phyloP scores from a whole-genome alignment of 2,113 vertebrate species.

The Ptyas mucosa region DNA sequence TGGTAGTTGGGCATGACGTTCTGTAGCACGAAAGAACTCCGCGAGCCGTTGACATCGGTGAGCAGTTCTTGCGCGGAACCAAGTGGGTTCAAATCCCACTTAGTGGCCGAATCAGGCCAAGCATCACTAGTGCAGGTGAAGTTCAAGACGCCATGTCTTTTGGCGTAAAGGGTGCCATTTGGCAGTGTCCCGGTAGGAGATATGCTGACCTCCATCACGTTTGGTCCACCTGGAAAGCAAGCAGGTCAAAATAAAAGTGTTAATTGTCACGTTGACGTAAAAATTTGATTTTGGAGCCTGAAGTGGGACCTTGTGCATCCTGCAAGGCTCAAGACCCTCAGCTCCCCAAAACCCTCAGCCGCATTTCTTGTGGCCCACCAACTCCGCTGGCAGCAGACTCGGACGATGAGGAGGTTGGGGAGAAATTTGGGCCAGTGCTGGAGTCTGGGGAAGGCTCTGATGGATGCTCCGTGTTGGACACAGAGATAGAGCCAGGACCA shows the following conservation, averaged over 20 bases:
- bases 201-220: slow-evolving; percentile 53
- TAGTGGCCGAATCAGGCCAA: slow-evolving; percentile 56
- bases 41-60: background rate
- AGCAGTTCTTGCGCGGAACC: slow-evolving; percentile 31
- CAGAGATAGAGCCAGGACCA: too few species aligned
- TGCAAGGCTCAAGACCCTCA: too few species aligned
- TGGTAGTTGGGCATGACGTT: slow-evolving; percentile 65
- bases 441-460: too few species aligned
- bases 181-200: slow-evolving; percentile 37
- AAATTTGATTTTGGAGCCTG: background rate
- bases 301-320: background rate
- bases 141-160: slow-evolving; percentile 47
- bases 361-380: too few species aligned
- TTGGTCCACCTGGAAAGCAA: slow-evolving; percentile 67
- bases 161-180: slow-evolving; percentile 67
- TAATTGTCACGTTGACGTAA: background rate
- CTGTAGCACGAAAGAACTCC: slow-evolving; percentile 53
- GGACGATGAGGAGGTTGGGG: too few species aligned
- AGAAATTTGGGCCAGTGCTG: too few species aligned
- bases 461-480: too few species aligned
- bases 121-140: slow-evolving; percentile 71
- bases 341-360: too few species aligned
- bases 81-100: slow-evolving; percentile 60
- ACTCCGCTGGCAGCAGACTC: too few species aligned
- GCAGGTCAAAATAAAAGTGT: background rate